Percentiles rank a stretch among this genome's conserved stretches.
These are phyloP conservation scores for Drosophila yakuba DNA, from an alignment of 1,140 invertebrate species.

Conservation along the genomic window DNA sequence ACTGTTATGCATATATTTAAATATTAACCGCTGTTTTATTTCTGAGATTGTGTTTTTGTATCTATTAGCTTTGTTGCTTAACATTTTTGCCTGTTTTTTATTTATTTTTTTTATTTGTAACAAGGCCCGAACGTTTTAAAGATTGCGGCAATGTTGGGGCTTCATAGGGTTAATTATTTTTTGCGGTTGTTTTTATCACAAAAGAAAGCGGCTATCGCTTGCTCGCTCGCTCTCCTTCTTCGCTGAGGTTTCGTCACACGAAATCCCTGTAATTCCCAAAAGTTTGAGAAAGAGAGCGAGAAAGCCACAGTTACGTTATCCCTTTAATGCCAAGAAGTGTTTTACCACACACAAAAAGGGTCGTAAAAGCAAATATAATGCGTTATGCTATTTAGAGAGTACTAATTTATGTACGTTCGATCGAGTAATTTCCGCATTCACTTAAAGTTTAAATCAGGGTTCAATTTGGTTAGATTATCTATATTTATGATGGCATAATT, in stretches of 20 bases:
- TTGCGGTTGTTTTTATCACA: slow-evolving; percentile 34
- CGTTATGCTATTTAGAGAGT: not conserved
- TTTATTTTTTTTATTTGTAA: slow-evolving; percentile 10
- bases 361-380: not conserved
- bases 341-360: not conserved
- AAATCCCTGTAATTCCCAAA: slow-evolving; percentile 12
- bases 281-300: slow-evolving; percentile 12
- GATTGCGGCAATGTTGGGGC: slow-evolving; percentile 12
- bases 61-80: slow-evolving; percentile 3
- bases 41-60: slow-evolving; percentile 5
- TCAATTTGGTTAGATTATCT: not conserved
- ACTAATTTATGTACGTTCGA: not conserved
- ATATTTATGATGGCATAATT: no score
- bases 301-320: slow-evolving; percentile 1
- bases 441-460: not conserved
- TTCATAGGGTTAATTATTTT: slow-evolving; percentile 22
- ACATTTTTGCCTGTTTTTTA: slow-evolving; percentile 13
- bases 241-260: slow-evolving; percentile 19
- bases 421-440: not conserved
- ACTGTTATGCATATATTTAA: slow-evolving; percentile 26
- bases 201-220: slow-evolving; percentile 44
- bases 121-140: slow-evolving; percentile 17
- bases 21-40: slow-evolving; percentile 24
- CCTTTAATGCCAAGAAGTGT: slow-evolving; percentile 6
- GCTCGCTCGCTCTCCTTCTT: slow-evolving; percentile 22